Evolutionary conservation across 2,113 vertebrate genomes (phyloP).

Genomic region (Thalassoma bifasciatum): DNA sequence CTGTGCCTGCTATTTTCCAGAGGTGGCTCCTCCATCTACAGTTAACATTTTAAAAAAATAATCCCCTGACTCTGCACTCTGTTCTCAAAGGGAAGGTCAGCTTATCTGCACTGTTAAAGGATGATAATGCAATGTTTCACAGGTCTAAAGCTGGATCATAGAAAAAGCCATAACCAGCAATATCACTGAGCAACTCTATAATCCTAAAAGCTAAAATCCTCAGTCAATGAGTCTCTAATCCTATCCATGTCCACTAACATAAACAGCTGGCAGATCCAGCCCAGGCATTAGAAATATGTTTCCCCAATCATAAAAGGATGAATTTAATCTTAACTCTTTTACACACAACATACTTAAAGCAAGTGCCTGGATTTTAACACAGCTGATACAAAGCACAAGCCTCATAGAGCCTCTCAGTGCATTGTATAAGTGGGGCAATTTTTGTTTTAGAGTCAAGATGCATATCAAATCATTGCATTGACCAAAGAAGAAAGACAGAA

Average conservation of each 20-base stretch:
- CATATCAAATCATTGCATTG: neutral
- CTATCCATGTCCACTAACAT: conserved; percentile 75
- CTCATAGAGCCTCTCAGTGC: neutral
- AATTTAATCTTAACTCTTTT: conserved; percentile 72
- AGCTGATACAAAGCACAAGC: conserved; percentile 5
- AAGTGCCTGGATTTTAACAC: conserved; percentile 72
- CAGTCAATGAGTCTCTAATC: conserved; percentile 82
- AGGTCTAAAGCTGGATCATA: conserved; percentile 80
- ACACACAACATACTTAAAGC: conserved; percentile 60
- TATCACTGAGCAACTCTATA: conserved; percentile 80
- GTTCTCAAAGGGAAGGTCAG: conserved; percentile 27
- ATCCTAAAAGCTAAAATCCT: conserved; percentile 85
- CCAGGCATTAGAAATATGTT: conserved; percentile 69
- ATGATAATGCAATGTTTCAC: conserved; percentile 68
- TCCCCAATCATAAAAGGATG: conserved; percentile 74
- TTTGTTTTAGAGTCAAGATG: neutral
- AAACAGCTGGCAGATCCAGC: conserved; percentile 77
- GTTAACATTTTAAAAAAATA: neutral
- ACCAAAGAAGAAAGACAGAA: too few species aligned
- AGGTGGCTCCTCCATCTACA: conserved; percentile 23
- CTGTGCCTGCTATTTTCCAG: conserved; percentile 38
- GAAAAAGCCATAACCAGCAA: conserved; percentile 79
- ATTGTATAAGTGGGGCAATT: neutral
- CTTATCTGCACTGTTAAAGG: conserved; percentile 42
- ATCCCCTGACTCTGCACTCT: neutral